These are phyloP conservation scores for Piezodorus guildinii DNA, from an alignment of 1,140 invertebrate genomes.

Conservation along the genomic window DNA sequence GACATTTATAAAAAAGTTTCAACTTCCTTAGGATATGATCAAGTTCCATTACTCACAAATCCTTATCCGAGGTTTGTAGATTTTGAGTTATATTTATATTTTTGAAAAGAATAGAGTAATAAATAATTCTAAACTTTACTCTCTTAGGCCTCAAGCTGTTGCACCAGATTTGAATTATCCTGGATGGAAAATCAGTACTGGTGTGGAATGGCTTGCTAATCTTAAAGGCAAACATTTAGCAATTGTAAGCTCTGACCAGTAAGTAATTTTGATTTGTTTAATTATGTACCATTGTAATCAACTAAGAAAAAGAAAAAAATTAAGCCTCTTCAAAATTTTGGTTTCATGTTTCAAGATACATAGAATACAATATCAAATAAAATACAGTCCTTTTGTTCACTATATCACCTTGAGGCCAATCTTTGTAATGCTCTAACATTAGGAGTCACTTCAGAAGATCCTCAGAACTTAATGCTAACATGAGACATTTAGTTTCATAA, in stretches of 20 bases:
- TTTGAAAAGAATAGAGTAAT: background rate
- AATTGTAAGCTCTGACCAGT: slow-evolving; percentile 49
- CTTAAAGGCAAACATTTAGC: slow-evolving; percentile 41
- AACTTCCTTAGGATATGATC: slow-evolving; percentile 40
- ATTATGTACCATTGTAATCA: too few relatives aligned
- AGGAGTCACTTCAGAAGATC: too few relatives aligned
- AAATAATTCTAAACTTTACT: slow-evolving; percentile 13
- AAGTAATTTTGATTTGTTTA: slow-evolving; percentile 33
- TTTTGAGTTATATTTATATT: too few relatives aligned
- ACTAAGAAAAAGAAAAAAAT: too few relatives aligned
- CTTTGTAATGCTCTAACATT: too few relatives aligned
- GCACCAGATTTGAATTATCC: slow-evolving; percentile 45
- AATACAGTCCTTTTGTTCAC: too few relatives aligned
- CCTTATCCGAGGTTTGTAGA: slow-evolving; percentile 31
- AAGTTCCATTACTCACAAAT: slow-evolving; percentile 35
- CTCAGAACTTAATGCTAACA: too few relatives aligned
- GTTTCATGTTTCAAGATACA: too few relatives aligned
- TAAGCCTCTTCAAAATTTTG: too few relatives aligned
- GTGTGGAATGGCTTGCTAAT: slow-evolving; percentile 45
- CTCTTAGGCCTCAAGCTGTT: slow-evolving; percentile 36
- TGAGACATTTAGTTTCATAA: too few relatives aligned
- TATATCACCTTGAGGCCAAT: too few relatives aligned
- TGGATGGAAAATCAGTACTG: slow-evolving; percentile 45
- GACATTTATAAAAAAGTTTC: slow-evolving; percentile 38
- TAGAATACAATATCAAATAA: too few relatives aligned